These are phyloP conservation scores for Pegoplata infirma DNA, from an alignment of 2,888 invertebrate genomes.

Conservation along the genomic window DNA sequence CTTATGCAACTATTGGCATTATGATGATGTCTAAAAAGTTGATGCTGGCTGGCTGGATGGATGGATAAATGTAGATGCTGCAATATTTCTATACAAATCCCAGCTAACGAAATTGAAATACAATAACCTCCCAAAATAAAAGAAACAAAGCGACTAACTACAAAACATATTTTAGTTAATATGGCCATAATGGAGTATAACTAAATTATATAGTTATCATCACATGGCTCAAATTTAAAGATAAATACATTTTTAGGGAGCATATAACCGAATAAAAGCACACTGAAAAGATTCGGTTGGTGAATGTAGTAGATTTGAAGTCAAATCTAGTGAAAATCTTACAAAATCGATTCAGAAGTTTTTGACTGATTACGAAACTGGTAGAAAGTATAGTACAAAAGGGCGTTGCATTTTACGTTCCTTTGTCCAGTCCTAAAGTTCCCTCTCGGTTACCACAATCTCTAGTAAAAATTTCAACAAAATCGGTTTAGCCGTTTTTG, in stretches of 20 bases:
- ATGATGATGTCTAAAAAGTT: constrained; percentile 21
- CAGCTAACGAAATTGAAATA: constrained; percentile 6
- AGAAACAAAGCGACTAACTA: background rate
- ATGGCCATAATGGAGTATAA: background rate
- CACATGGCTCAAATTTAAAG: constrained; percentile 2
- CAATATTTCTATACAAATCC: background rate
- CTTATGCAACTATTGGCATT: constrained; percentile 42
- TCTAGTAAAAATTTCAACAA: too few relatives aligned
- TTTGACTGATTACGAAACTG: too few relatives aligned
- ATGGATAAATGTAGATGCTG: background rate
- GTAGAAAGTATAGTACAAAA: too few relatives aligned
- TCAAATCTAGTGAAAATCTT: too few relatives aligned
- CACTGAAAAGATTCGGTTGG: too few relatives aligned
- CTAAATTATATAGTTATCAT: constrained; percentile 15
- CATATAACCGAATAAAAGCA: background rate
- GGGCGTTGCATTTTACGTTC: too few relatives aligned
- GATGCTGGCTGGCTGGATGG: background rate
- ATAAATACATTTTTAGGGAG: background rate
- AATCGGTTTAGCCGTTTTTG: too few relatives aligned
- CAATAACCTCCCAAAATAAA: background rate
- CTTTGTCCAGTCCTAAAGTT: too few relatives aligned
- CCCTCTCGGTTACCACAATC: too few relatives aligned
- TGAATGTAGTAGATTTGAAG: too few relatives aligned
- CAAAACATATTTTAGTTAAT: constrained; percentile 26
- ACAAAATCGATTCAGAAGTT: too few relatives aligned